Evolutionary conservation across 2,888 invertebrate genomes (phyloP).

Genomic region (Tenthredo mesomela): DNA sequence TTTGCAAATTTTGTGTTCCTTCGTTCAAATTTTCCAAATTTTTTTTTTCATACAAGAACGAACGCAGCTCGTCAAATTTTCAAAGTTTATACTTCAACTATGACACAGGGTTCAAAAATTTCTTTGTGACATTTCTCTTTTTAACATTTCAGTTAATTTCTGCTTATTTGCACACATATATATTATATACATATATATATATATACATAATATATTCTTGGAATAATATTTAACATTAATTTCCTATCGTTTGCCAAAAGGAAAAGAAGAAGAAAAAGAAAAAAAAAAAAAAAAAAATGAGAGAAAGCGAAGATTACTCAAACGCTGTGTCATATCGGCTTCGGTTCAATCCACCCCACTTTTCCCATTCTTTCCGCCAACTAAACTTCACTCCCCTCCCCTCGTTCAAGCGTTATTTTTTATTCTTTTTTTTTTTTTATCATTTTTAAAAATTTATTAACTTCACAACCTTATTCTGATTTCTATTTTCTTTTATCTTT

Average conservation of each 20-base stretch:
- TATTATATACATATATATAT: no score
- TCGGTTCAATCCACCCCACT: background rate
- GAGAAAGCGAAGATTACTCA: background rate
- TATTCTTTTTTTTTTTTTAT: background rate
- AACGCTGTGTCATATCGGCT: background rate
- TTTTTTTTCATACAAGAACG: background rate
- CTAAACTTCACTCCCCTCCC: background rate
- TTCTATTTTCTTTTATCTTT: background rate
- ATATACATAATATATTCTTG: slow-evolving; percentile 2
- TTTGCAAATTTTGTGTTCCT: background rate
- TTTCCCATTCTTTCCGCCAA: background rate
- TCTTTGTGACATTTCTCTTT: background rate
- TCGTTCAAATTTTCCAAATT: no score
- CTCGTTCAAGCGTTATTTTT: background rate
- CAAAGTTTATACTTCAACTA: no score
- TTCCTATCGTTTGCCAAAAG: background rate
- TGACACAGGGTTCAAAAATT: background rate
- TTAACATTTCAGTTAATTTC: background rate
- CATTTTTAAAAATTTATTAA: background rate
- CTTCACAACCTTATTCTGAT: background rate
- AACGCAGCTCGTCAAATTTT: no score
- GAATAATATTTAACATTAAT: slow-evolving; percentile 42
- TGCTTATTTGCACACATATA: background rate
- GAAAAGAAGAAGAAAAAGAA: background rate
- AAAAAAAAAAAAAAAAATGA: background rate